Evolutionary conservation across 2,797 vertebrate species (phyloP).

Genomic region (Falco columbarius): DNA sequence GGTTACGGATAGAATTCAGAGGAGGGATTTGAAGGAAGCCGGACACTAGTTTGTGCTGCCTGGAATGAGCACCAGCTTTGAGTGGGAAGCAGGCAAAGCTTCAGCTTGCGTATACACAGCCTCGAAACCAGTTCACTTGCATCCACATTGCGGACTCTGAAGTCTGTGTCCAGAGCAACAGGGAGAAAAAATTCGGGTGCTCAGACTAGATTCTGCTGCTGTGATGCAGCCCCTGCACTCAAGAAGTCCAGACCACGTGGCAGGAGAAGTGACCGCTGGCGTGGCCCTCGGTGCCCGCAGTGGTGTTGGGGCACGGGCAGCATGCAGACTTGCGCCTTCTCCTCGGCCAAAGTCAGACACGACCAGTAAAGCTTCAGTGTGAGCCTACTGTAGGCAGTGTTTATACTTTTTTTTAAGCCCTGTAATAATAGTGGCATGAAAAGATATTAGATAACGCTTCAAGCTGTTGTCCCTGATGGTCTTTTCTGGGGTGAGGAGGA

Average conservation of each 20-base stretch:
- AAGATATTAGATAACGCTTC: background rate
- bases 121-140: background rate
- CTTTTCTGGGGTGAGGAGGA: background rate
- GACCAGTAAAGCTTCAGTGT: background rate
- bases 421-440: accelerated
- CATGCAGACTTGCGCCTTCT: accelerated
- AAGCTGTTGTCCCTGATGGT: background rate
- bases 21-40: background rate
- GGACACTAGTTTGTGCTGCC: background rate
- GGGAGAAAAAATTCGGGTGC: accelerated
- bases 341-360: too few species aligned
- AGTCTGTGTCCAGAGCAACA: background rate
- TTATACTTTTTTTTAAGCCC: accelerated
- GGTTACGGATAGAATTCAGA: background rate
- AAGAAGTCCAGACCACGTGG: accelerated
- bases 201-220: background rate
- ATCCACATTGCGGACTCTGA: background rate
- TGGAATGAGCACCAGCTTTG: accelerated
- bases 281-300: accelerated
- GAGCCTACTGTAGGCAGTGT: background rate
- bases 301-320: accelerated
- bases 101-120: accelerated
- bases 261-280: background rate
- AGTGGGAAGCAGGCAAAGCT: background rate
- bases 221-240: background rate